A percentile compares a stretch with the other conserved stretches of the same genome.
Conservation (phyloP, 2,888 invertebrate species). For the Mesoligia furuncula region DNA sequence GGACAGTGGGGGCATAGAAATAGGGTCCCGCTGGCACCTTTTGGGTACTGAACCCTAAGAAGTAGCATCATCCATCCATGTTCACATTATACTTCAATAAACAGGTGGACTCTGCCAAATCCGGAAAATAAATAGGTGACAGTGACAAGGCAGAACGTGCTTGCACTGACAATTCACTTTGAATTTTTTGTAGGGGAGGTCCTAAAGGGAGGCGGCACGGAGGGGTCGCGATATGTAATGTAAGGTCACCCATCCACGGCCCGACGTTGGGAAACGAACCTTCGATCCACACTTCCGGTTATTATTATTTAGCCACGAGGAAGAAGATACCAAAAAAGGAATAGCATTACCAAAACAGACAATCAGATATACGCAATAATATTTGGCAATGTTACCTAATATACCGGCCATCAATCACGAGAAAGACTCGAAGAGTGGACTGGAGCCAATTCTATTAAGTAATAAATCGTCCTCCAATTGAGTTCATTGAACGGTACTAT, state of each 20-base stretch:
- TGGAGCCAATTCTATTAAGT: conserved; percentile 56
- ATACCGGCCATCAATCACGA: conserved; percentile 22
- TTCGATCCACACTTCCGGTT: not conserved
- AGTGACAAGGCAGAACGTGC: conserved; percentile 38
- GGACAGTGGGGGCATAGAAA: not conserved
- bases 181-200: not conserved
- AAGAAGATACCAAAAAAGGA: conserved; percentile 16
- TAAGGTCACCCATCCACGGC: not conserved
- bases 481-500: conserved; percentile 46
- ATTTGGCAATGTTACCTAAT: conserved; percentile 50
- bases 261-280: not conserved
- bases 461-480: conserved; percentile 48
- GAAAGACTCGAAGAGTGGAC: conserved; percentile 46
- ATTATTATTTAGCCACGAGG: not conserved
- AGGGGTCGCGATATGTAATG: not conserved
- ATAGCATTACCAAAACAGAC: conserved; percentile 27
- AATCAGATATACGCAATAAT: conserved; percentile 41
- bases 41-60: not conserved
- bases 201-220: too few species aligned
- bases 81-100: conserved; percentile 26
- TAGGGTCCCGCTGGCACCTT: not conserved
- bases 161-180: conserved; percentile 14
- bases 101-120: not conserved
- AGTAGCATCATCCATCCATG: conserved; percentile 14
- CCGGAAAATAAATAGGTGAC: conserved; percentile 16